Conservation (phyloP, 2,113 vertebrate genomes). For the Neofelis nebulosa region DNA sequence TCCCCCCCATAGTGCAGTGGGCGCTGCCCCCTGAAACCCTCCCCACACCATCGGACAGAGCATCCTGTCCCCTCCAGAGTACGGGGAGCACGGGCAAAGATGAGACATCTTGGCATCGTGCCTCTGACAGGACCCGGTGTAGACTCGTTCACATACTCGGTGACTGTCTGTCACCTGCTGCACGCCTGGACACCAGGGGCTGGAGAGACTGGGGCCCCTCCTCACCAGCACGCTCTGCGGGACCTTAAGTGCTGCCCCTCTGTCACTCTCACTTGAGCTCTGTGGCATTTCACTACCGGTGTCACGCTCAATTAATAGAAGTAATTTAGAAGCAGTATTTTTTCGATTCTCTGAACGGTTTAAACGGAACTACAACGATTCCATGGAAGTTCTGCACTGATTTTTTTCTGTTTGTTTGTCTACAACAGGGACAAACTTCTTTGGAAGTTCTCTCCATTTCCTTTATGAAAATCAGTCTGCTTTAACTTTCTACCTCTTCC, state of each 20-base stretch:
- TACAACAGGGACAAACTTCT: background rate
- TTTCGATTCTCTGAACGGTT: background rate
- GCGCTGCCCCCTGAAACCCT: background rate
- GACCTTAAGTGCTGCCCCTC: background rate
- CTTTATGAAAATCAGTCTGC: background rate
- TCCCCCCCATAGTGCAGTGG: background rate
- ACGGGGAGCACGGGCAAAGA: fast-evolving
- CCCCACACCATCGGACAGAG: background rate
- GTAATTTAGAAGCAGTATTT: background rate
- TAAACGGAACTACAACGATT: background rate
- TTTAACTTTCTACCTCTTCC: background rate
- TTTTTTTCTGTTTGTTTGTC: background rate
- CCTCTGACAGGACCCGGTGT: background rate
- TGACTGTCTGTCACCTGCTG: fast-evolving
- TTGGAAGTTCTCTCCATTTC: background rate
- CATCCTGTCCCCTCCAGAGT: background rate
- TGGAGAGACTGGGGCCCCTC: background rate
- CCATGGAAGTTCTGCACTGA: background rate
- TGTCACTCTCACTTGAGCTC: background rate
- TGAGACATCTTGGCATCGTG: background rate
- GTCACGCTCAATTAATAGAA: background rate
- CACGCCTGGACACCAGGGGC: fast-evolving
- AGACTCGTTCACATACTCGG: too few species aligned
- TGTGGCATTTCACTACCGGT: background rate
- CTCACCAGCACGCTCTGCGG: background rate